phyloP scores from a whole-genome alignment of 2,797 vertebrate species.

The Phoxinus dragarum region DNA sequence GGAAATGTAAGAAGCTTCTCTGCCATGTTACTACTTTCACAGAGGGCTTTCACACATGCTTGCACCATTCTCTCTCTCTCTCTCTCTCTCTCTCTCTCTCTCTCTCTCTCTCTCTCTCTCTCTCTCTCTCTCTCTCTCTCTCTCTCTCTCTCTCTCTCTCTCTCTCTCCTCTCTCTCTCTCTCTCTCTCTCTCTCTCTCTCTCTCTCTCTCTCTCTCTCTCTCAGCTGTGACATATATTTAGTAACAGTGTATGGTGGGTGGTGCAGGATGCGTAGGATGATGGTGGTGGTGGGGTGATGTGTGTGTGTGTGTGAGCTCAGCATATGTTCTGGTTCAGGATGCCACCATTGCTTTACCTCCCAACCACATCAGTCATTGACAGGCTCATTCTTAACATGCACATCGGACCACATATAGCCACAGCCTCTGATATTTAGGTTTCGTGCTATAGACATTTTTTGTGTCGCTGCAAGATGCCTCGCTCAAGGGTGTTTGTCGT shows the following conservation, averaged over 20 bases:
- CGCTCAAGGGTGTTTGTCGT: constrained; percentile 2
- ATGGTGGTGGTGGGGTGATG: constrained; percentile 3
- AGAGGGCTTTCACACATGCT: constrained; percentile 37
- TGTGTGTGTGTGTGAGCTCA: constrained; percentile 27
- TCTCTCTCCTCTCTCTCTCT: not conserved
- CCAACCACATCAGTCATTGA: not conserved
- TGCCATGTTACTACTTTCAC: constrained; percentile 18
- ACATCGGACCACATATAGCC: not conserved
- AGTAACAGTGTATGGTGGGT: constrained; percentile 38
- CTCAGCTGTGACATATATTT: constrained; percentile 46
- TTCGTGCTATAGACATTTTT: not conserved
- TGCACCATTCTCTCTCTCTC: not conserved
- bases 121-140: not conserved
- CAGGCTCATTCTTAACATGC: not conserved
- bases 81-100: not conserved
- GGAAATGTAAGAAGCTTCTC: not conserved
- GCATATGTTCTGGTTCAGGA: constrained; percentile 44
- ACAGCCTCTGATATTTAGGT: not conserved
- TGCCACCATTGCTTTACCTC: constrained; percentile 20
- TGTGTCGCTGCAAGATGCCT: not conserved
- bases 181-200: not conserved
- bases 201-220: constrained; percentile 15
- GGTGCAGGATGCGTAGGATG: constrained; percentile 8
- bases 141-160: not conserved
- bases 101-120: constrained; percentile 20